Percentiles rank a stretch among this genome's conserved stretches.
These are phyloP conservation scores for Platyrinchus mystaceus DNA, from an alignment of 2,797 vertebrate genomes.

Conservation along the genomic window DNA sequence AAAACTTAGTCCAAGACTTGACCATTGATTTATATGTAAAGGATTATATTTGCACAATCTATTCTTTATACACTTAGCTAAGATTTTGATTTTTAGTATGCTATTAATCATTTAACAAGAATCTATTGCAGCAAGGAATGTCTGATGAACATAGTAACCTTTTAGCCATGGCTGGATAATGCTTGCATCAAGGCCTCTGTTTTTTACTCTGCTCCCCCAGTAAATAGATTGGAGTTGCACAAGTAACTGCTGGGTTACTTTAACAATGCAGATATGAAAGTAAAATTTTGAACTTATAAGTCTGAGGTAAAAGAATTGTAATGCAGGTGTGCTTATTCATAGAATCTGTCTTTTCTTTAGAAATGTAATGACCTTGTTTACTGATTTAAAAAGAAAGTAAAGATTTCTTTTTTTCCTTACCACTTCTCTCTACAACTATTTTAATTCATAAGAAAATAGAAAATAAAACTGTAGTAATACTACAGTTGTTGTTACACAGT, in stretches of 20 bases:
- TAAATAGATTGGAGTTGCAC: background rate
- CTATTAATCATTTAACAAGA: background rate
- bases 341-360: background rate
- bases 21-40: background rate
- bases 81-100: background rate
- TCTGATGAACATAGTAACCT: background rate
- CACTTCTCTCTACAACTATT: background rate
- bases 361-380: background rate
- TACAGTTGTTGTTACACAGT: background rate
- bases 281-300: background rate
- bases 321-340: accelerated
- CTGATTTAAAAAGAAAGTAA: background rate
- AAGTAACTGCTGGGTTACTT: background rate
- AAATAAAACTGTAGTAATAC: background rate
- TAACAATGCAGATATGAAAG: background rate
- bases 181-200: background rate
- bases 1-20: background rate
- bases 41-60: background rate
- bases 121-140: background rate
- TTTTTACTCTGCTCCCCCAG: background rate
- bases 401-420: background rate
- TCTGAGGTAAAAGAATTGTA: background rate
- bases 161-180: background rate
- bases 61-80: background rate
- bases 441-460: background rate